Conservation (phyloP, 2,113 vertebrate genomes). For the Albula glossodonta region DNA sequence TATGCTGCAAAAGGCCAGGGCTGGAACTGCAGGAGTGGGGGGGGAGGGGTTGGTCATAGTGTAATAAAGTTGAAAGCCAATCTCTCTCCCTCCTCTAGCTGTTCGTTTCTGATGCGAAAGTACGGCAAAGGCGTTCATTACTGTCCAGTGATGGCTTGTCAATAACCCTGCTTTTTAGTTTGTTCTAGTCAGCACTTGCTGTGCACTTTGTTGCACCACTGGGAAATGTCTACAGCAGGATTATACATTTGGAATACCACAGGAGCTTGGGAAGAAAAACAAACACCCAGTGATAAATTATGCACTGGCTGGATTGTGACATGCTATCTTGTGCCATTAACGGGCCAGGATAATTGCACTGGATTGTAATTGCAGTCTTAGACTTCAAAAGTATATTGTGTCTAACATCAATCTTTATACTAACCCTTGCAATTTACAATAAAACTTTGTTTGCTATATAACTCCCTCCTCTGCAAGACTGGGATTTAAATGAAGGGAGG, state of each 20-base stretch:
- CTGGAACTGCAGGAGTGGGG: not conserved
- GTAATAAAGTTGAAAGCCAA: conserved; percentile 78
- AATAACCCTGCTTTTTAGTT: conserved; percentile 84
- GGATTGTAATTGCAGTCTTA: conserved; percentile 91
- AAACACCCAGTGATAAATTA: conserved; percentile 86
- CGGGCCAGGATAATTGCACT: conserved; percentile 91
- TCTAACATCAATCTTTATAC: conserved; percentile 90
- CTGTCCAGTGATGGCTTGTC: conserved; percentile 86
- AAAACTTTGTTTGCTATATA: conserved; percentile 84
- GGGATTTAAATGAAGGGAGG: conserved; percentile 45
- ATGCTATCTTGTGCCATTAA: conserved; percentile 94
- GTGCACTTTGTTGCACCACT: conserved; percentile 85
- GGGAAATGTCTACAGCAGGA: conserved; percentile 94
- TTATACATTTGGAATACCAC: conserved; percentile 92
- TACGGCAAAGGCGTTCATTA: conserved; percentile 83
- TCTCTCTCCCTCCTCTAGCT: conserved; percentile 78
- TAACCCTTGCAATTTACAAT: conserved; percentile 81
- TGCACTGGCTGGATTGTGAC: conserved; percentile 87
- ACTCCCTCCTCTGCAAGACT: conserved; percentile 45
- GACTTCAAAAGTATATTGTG: conserved; percentile 79
- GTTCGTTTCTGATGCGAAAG: conserved; percentile 77
- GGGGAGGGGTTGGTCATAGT: conserved; percentile 44
- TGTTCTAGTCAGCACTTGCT: conserved; percentile 90
- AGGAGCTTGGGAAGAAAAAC: conserved; percentile 72
- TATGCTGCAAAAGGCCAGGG: conserved; percentile 73